Percentiles rank a stretch among this genome's conserved stretches.
phyloP scores from a whole-genome alignment of 2,113 vertebrate genomes.

The Pseudois nayaur region DNA sequence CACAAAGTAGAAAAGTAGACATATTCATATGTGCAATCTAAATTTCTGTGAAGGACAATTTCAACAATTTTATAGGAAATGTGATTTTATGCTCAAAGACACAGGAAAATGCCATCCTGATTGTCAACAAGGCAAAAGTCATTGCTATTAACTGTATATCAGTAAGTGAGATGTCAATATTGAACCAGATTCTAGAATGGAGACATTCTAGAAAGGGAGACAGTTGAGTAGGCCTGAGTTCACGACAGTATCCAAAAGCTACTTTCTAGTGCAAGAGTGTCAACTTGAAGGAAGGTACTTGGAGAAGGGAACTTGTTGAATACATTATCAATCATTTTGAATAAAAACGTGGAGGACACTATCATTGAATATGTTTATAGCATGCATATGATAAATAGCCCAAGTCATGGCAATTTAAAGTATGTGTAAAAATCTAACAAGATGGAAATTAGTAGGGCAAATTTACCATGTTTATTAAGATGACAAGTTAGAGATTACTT shows the following conservation, averaged over 20 bases:
- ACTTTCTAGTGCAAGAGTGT: not conserved
- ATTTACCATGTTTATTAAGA: not conserved
- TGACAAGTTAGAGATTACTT: not conserved
- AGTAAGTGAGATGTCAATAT: not conserved
- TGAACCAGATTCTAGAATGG: not conserved
- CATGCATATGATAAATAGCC: not conserved
- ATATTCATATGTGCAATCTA: not conserved
- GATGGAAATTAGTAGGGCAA: not conserved
- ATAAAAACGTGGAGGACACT: not conserved
- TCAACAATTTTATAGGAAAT: not conserved
- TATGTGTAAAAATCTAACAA: not conserved
- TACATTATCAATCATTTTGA: not conserved
- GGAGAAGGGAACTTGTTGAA: not conserved
- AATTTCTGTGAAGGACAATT: not conserved
- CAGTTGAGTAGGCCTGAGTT: not conserved
- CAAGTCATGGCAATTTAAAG: not conserved
- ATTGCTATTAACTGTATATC: not conserved
- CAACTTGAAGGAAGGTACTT: not conserved
- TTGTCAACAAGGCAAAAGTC: not conserved
- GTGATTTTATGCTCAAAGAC: not conserved
- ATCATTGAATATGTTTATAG: not conserved
- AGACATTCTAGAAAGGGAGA: not conserved
- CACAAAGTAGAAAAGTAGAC: not conserved
- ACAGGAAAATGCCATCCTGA: not conserved
- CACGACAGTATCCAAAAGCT: not conserved